phyloP scores from a whole-genome alignment of 2,888 invertebrate genomes.

The Timema podura region DNA sequence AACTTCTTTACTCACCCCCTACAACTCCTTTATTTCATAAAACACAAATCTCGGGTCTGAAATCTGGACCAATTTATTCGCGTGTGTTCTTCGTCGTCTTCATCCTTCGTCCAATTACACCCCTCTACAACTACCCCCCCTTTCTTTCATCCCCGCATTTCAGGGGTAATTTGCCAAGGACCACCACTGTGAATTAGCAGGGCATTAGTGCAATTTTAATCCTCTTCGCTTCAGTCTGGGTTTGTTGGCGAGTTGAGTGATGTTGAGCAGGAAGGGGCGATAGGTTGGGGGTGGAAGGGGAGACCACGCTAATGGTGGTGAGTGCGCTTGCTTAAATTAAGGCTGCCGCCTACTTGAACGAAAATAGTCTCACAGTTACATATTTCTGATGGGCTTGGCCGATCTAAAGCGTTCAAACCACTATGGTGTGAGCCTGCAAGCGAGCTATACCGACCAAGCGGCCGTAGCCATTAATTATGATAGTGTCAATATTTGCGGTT shows the following conservation, averaged over 20 bases:
- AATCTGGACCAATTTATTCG: constrained; percentile 17
- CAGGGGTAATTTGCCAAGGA: constrained; percentile 29
- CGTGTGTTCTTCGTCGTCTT: constrained; percentile 12
- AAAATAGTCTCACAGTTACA: too few species aligned
- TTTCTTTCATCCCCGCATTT: background rate
- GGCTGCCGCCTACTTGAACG: too few species aligned
- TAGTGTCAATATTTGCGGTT: too few species aligned
- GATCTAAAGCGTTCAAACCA: too few species aligned
- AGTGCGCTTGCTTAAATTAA: constrained; percentile 2
- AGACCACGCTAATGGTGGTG: background rate
- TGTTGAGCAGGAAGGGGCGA: background rate
- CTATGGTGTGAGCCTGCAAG: too few species aligned
- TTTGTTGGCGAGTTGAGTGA: constrained; percentile 17
- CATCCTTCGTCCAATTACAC: constrained; percentile 22
- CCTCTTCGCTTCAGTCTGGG: constrained; percentile 18
- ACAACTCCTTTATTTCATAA: background rate
- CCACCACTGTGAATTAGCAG: constrained; percentile 32
- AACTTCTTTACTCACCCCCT: background rate
- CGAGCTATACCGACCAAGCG: too few species aligned
- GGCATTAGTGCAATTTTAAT: constrained; percentile 34
- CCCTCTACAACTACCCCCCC: constrained; percentile 16
- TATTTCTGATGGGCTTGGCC: too few species aligned
- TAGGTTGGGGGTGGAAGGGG: constrained; percentile 22
- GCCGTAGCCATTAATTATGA: too few species aligned
- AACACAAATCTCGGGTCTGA: too few species aligned